Percentiles rank a stretch among this genome's conserved stretches.
Conservation (phyloP, 2,888 invertebrate genomes). For the Philopedon plagiatum region DNA sequence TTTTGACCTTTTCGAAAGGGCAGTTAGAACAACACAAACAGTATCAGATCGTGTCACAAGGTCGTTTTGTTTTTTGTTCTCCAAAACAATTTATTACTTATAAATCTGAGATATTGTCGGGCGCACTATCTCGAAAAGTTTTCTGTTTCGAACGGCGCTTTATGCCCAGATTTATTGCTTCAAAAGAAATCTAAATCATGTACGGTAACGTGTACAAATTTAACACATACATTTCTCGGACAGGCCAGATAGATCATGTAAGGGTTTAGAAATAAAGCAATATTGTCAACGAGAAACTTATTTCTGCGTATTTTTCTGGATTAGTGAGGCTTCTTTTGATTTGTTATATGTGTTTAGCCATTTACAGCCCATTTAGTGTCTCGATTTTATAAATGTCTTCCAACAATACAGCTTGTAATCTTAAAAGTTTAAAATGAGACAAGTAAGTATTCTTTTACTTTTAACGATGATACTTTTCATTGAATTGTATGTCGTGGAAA, state of each 20-base stretch:
- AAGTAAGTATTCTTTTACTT: too few species aligned
- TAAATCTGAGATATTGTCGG: conserved; percentile 50
- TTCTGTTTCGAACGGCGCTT: conserved; percentile 48
- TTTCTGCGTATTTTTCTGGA: conserved; percentile 51
- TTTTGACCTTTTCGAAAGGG: background rate
- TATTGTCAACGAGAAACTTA: conserved; percentile 54
- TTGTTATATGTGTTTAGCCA: conserved; percentile 36
- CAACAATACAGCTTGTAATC: background rate
- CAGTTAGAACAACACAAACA: conserved; percentile 1
- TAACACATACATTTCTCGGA: conserved; percentile 50
- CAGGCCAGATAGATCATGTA: conserved; percentile 51
- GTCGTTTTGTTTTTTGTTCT: conserved; percentile 36
- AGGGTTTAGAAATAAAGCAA: conserved; percentile 51
- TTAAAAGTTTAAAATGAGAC: background rate
- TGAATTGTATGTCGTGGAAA: too few species aligned
- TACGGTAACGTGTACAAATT: conserved; percentile 52
- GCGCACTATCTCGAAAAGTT: conserved; percentile 50
- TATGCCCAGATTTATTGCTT: conserved; percentile 47
- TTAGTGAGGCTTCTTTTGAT: conserved; percentile 45
- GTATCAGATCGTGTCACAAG: conserved; percentile 23
- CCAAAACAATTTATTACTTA: conserved; percentile 48
- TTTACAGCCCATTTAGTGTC: conserved; percentile 22
- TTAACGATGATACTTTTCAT: too few species aligned
- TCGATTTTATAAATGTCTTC: background rate
- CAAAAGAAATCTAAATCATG: conserved; percentile 50